Base-by-base conservation (phyloP, 2,888 invertebrate species). In the Halictus quadricinctus region DNA sequence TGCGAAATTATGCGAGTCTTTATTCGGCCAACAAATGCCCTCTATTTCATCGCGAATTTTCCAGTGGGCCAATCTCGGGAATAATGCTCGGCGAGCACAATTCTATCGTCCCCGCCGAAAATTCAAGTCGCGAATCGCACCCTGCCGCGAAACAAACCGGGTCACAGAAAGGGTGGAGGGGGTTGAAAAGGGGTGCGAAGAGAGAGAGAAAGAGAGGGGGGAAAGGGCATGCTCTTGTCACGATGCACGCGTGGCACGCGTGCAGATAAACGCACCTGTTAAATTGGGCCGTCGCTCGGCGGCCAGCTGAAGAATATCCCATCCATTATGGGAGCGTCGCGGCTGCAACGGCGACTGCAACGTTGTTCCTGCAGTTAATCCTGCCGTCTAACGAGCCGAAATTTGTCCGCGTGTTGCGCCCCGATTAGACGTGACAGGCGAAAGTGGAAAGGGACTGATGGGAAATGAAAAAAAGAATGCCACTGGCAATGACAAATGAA, bases 311-410 rank as follows among this genome's bases (percentile, higher is more conserved):
- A 91, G 91, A 88, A 89, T 90, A 87, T 81, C 84, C 88, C 86
- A 90, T 92, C 87, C 87, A 91, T 92, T 91, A 91, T 88, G 88
- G 81, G 81, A 72, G 64, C 77, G 86, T 84, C 85, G 58, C 66
- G 81, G 76, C 82, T 64, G 69, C 50, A 74, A 84, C 72, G 70
- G 50, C 60, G 69, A 66, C 79, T 48, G 78, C 83, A 75, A 74
- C 80, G 76, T 72, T 60, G 54, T 70, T 75, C 83, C 72, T 70
- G 78, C 86, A 85, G 87, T 87, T 89, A 88, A 89, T 90, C 84
- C 83, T 73, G 81, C 66, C 80, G 87, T 84, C 90, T 89, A 91
- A 91, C 89, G 90, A 92, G 89, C 70, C 87, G 85, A 90, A 92
- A 90, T 92, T 89, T 88, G 90, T 85, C 87, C 85, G 70, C 74